Conservation (phyloP, 2,113 vertebrate genomes). For the Varanus salvator region DNA sequence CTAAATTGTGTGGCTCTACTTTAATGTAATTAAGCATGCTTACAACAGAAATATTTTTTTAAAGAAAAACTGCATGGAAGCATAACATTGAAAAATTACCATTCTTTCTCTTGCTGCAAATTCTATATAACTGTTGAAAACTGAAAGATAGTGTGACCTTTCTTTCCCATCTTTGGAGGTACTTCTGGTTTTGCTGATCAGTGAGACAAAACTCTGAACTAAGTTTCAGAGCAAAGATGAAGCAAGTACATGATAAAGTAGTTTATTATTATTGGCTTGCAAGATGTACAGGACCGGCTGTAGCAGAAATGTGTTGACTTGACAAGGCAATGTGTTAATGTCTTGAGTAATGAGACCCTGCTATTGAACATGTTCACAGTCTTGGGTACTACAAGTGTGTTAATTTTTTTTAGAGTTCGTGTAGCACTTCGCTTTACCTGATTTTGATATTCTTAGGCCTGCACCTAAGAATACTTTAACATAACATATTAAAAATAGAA, state of each 20-base stretch:
- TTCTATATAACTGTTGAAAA: neutral
- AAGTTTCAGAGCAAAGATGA: neutral
- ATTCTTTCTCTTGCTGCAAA: neutral
- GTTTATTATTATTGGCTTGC: conserved; percentile 1
- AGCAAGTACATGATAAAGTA: conserved; percentile 10
- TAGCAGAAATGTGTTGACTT: conserved; percentile 15
- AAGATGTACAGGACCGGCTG: conserved; percentile 1
- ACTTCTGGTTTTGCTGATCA: neutral
- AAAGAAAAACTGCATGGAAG: neutral
- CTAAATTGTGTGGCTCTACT: neutral
- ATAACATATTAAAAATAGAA: neutral
- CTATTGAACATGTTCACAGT: conserved; percentile 16
- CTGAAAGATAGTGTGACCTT: conserved; percentile 2
- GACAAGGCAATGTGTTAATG: conserved; percentile 12
- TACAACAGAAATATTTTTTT: neutral
- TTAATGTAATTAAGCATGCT: conserved; percentile 4
- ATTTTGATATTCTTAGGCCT: neutral
- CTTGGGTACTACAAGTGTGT: conserved; percentile 1
- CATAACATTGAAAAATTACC: neutral
- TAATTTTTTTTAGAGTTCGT: neutral
- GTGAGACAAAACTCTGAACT: neutral
- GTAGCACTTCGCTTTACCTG: neutral
- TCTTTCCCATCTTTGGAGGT: neutral
- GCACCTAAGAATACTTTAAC: neutral
- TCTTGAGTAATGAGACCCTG: conserved; percentile 24